Evolutionary conservation across 2,888 invertebrate genomes (phyloP), one percentile per base, ranked within the genome.

Genomic region (Agonopterix alstromeriana): DNA sequence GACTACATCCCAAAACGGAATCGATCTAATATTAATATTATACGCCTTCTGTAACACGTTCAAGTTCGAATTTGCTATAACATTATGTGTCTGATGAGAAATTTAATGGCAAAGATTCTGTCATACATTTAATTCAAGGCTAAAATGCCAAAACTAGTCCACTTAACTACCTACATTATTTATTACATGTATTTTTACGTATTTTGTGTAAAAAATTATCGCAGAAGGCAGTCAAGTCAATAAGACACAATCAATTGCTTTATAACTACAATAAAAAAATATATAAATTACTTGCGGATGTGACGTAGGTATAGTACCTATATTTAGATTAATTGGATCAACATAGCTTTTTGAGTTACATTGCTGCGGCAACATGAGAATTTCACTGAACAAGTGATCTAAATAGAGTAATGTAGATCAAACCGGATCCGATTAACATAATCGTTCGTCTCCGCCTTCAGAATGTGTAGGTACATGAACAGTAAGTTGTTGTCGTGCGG

Each of bases 61-160:
- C 45, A 52, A 54, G 54, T 50, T 51, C 17, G 47, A 52, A 36
- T 50, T 52, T 52, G 27, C 47, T 42, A 42, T 54, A 50, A 17
- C 48, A 47, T 27, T 17, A 38, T 48, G 45, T 47, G 38, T 50
- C 41, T 46, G 46, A 46, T 38, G 40, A 48, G 45, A 46, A 51
- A 48, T 48, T 43, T 52, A 48, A 49, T 36, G 51, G 27, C 48
- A 45, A 42, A 41, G 46, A 50, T 50, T 55, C 44, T 58, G 53
- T 55, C 54, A 54, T 53, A 57, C 49, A 56, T 52, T 46, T 45
- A 56, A 51, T 47, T 50, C 62, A 62, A 63, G 63, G 63, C 45
- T 54, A 47, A 52, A 49, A 52, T 44, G 51, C 36, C 41, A 48
- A 53, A 53, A 53, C 53, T 48, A 51, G 53, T 53, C 45, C 46